Evolutionary conservation across 2,797 vertebrate genomes (phyloP), one percentile per base, ranked within the genome.

Genomic region (Myoxocephalus aenaeus): DNA sequence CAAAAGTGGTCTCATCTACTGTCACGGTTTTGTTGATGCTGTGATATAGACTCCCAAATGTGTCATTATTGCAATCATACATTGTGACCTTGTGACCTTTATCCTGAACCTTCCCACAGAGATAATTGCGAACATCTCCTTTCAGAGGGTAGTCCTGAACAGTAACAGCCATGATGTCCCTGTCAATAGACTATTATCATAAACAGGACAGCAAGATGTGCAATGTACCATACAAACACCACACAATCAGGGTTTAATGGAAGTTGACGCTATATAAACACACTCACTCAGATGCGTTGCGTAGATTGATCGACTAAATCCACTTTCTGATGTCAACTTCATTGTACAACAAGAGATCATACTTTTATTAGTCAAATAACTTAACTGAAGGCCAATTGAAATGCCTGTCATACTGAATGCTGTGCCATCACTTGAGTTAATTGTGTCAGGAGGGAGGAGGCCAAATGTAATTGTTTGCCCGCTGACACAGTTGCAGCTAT

Each of bases 311-410:
- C 48, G 18, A 70, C 7, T 36, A 32, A 57, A 75, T 75, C 27
- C 14, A 20, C 20, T 9, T 40, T 70, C 8, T 58, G 34, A 32
- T 38, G 15, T 74, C 56, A 68, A 17, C 27, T 9, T 48, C 3
- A 66, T 27, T 32, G 46, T 27, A 51, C 12, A 69, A 40, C 14
- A 48, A 58, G 27, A 22, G 34, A 67, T 63, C 25, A 57, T 20
- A 13, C 46, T 79, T 77, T 40, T 54, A 70, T 59, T 42, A 61
- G 51, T 27, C 32, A 34, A 25, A 42, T 64, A 44, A 65, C 42
- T 73, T 59, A 18, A 77, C 8, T 29, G 15, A 75, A 38, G 50
- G 46, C 27, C 22, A 76, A 70, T 69, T 75, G 70, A 75, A 72
- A 75, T 36, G 54, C 59, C n/a, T 72, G 62, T 78, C 70, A 62